Conservation (phyloP, 2,888 invertebrate genomes). For the Strigamia crassipes region DNA sequence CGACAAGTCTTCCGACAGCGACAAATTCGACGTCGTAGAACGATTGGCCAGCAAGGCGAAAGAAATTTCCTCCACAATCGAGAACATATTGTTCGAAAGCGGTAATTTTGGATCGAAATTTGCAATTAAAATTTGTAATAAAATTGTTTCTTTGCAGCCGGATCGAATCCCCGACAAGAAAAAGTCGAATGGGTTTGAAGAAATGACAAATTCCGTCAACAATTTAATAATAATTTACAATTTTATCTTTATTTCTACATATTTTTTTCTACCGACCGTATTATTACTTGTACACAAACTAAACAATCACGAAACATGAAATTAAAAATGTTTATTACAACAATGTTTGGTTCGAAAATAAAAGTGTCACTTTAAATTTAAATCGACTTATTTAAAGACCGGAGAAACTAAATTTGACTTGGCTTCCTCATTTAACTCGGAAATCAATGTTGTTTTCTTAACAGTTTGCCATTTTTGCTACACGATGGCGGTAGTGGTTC, state of each 20-base stretch:
- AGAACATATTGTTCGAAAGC: not conserved
- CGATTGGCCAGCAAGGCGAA: not conserved
- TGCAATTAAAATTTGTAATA: not conserved
- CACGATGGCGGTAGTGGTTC: not conserved
- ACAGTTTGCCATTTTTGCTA: conserved; percentile 1
- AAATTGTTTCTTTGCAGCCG: not conserved
- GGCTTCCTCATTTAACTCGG: not conserved
- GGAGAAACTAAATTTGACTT: not conserved
- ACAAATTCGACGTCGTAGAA: not conserved
- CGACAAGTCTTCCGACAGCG: not conserved
- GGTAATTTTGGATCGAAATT: not conserved
- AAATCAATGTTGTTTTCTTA: not conserved
- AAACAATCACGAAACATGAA: not conserved
- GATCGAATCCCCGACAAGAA: not conserved
- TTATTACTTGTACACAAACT: not conserved
- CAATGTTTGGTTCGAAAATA: not conserved
- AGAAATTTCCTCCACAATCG: not conserved
- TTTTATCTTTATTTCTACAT: not conserved
- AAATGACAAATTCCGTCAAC: not conserved
- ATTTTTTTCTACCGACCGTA: not conserved
- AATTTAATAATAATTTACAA: not conserved
- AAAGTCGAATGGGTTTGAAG: conserved; percentile 6
- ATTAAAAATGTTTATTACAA: not conserved
- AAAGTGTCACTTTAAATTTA: not conserved
- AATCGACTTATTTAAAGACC: not conserved